A percentile compares a stretch with the other conserved stretches of the same genome.
Evolutionary conservation across 2,888 invertebrate species (phyloP).

Genomic region (Patella ulyssiponensis): DNA sequence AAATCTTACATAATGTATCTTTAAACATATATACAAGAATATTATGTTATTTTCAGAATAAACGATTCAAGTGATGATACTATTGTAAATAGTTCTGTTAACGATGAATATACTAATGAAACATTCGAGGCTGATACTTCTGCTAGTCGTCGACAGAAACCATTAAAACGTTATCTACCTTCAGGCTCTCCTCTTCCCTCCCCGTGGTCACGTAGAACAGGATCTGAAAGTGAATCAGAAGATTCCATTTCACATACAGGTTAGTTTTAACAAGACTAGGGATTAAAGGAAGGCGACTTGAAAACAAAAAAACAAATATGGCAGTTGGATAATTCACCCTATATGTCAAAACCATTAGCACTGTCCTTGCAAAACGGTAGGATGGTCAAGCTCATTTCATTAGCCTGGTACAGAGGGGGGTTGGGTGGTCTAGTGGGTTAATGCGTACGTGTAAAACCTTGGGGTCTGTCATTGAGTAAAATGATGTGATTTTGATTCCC

Average conservation of each 20-base stretch:
- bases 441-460: too few species aligned
- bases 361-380: too few species aligned
- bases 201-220: slow-evolving; percentile 42
- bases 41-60: not conserved
- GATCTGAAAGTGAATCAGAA: slow-evolving; percentile 67
- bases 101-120: slow-evolving; percentile 45
- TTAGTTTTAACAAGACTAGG: slow-evolving; percentile 23
- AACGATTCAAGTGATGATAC: slow-evolving; percentile 53
- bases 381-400: too few species aligned
- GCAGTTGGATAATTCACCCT: not conserved
- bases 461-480: too few species aligned
- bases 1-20: too few species aligned
- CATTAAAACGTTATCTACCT: slow-evolving; percentile 41
- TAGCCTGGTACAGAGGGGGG: too few species aligned
- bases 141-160: slow-evolving; percentile 40
- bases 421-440: too few species aligned
- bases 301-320: too few species aligned
- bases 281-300: not conserved
- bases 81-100: slow-evolving; percentile 51
- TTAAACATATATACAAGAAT: too few species aligned
- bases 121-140: slow-evolving; percentile 57
- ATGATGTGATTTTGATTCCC: too few species aligned
- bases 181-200: slow-evolving; percentile 41
- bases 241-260: slow-evolving; percentile 65
- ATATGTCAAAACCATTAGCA: not conserved